A percentile compares a stretch with the other conserved stretches of the same genome.
Evolutionary conservation across 2,113 vertebrate genomes (phyloP).

Genomic region (Vombatus ursinus): DNA sequence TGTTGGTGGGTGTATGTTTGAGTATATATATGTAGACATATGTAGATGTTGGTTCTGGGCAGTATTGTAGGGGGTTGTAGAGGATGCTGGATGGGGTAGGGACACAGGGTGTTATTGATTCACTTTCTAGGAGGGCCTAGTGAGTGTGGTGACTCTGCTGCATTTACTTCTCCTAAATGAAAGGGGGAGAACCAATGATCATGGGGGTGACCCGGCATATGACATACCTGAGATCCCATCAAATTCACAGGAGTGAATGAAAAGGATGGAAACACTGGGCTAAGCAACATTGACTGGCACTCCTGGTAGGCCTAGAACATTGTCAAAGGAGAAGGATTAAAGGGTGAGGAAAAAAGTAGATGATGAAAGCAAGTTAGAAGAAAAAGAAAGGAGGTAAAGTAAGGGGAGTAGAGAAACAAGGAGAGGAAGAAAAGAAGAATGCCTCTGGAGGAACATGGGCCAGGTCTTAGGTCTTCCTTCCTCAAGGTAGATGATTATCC

Average conservation of each 20-base stretch:
- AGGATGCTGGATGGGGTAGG: background rate
- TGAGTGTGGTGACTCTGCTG: background rate
- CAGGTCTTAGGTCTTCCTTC: background rate
- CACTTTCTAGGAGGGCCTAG: background rate
- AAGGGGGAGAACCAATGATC: background rate
- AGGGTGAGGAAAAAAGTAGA: background rate
- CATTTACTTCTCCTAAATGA: background rate
- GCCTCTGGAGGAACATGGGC: background rate
- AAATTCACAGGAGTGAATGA: background rate
- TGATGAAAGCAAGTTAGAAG: background rate
- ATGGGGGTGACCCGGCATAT: background rate
- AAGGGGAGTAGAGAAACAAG: background rate
- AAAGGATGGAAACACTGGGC: background rate
- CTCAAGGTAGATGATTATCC: background rate
- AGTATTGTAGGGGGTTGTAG: background rate
- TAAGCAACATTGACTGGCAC: background rate
- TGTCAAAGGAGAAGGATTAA: background rate
- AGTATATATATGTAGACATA: background rate
- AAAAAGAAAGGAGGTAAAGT: background rate
- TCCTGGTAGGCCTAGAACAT: background rate
- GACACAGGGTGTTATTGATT: background rate
- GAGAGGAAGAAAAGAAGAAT: background rate
- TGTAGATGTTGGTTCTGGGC: background rate
- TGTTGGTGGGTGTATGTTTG: background rate
- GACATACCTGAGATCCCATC: background rate